Evolutionary conservation across 2,888 invertebrate species (phyloP).

Genomic region (Calephelis perditalis): DNA sequence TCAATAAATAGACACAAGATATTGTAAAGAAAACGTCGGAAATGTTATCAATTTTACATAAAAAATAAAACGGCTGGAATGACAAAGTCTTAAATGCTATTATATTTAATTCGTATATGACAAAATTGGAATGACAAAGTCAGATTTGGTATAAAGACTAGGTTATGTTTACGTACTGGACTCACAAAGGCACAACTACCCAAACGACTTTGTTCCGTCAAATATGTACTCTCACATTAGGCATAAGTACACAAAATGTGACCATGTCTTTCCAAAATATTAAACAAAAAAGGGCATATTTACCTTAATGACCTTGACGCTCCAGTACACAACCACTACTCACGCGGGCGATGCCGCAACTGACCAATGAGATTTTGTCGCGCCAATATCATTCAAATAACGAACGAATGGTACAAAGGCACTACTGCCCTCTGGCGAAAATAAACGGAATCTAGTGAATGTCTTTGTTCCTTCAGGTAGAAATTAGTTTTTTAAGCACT

Average conservation of each 20-base stretch:
- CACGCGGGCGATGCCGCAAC: constrained; percentile 21
- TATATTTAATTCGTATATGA: not conserved
- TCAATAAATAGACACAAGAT: constrained; percentile 19
- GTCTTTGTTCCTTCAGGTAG: constrained; percentile 18
- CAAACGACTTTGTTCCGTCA: constrained; percentile 14
- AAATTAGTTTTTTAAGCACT: constrained; percentile 20
- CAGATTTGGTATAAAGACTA: too few relatives aligned
- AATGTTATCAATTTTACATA: constrained; percentile 20
- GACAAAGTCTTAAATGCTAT: constrained; percentile 23
- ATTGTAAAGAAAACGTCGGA: constrained; percentile 19
- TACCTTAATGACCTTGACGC: constrained; percentile 23
- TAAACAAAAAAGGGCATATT: constrained; percentile 24
- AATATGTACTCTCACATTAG: constrained; percentile 22
- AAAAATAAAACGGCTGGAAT: constrained; percentile 23
- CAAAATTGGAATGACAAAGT: constrained; percentile 13
- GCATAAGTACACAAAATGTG: constrained; percentile 18
- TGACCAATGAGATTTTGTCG: constrained; percentile 17
- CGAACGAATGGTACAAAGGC: constrained; percentile 17
- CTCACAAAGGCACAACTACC: constrained; percentile 23
- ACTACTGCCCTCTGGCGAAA: constrained; percentile 19
- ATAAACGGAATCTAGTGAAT: constrained; percentile 16
- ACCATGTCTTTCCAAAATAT: constrained; percentile 19
- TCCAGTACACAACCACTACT: constrained; percentile 19
- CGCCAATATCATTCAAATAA: constrained; percentile 16
- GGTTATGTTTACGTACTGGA: not conserved